A percentile compares a stretch with the other conserved stretches of the same genome.
Conservation (phyloP, 1,140 invertebrate species). For the Carposina sasakii region DNA sequence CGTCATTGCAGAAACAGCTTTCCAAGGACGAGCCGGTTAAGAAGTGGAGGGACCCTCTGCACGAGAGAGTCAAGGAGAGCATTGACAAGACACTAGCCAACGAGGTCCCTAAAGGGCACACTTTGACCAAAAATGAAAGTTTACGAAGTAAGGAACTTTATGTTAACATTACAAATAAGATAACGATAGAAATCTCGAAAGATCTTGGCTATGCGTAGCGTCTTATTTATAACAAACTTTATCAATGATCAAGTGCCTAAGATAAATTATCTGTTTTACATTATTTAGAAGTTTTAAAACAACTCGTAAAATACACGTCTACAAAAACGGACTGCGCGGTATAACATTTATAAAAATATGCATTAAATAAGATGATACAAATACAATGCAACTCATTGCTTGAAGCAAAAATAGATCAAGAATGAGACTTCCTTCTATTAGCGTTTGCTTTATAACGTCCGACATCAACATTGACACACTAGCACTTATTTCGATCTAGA, state of each 20-base stretch:
- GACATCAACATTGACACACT: conserved; percentile 47
- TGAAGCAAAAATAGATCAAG: conserved; percentile 12
- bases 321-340: no score
- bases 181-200: no score
- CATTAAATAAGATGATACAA: no score
- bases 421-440: conserved; percentile 17
- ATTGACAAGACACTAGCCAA: conserved; percentile 67
- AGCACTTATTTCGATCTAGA: no score
- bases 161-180: neutral
- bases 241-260: no score
- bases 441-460: conserved; percentile 19
- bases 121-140: conserved; percentile 68
- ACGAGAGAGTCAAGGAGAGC: conserved; percentile 67
- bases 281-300: no score
- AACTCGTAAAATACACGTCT: no score
- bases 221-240: no score
- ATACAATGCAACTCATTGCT: no score
- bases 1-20: conserved; percentile 58
- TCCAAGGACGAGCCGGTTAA: conserved; percentile 67
- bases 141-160: conserved; percentile 60
- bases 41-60: conserved; percentile 68
- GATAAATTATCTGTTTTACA: no score
- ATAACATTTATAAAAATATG: no score
- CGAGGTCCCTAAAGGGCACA: conserved; percentile 66
- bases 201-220: no score